Conservation (phyloP, 2,797 vertebrate species). For the Mergus octosetaceus region DNA sequence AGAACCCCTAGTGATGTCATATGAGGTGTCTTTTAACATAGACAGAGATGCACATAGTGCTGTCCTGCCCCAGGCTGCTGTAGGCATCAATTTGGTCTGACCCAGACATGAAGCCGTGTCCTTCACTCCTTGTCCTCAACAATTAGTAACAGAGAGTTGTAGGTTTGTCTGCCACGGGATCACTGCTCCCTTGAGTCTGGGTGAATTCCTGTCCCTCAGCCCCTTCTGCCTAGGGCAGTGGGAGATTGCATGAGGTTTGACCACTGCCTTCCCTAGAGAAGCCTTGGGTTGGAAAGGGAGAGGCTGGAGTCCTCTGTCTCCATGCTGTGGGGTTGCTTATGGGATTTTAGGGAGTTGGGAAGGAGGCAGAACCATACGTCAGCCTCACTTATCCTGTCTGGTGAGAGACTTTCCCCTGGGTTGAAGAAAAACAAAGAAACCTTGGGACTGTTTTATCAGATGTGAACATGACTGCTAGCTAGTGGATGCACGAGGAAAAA, state of each 20-base stretch:
- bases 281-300: not conserved
- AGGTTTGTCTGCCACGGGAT: not conserved
- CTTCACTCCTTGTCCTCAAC: not conserved
- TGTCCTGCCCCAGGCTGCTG: not conserved
- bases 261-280: not conserved
- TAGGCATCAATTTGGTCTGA: not conserved
- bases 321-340: not conserved
- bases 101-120: not conserved
- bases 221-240: not conserved
- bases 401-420: not conserved
- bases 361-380: not conserved
- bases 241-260: not conserved
- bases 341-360: not conserved
- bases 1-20: not conserved
- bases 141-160: not conserved
- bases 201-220: not conserved
- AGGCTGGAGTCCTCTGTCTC: not conserved
- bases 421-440: not conserved
- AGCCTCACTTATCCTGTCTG: not conserved
- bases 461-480: not conserved
- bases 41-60: not conserved
- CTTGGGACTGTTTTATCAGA: not conserved
- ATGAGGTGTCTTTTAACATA: not conserved
- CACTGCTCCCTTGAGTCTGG: not conserved
- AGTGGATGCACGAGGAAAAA: not conserved